Evolutionary conservation across 2,888 invertebrate species (phyloP).

Genomic region (Drosophila kanekoi): DNA sequence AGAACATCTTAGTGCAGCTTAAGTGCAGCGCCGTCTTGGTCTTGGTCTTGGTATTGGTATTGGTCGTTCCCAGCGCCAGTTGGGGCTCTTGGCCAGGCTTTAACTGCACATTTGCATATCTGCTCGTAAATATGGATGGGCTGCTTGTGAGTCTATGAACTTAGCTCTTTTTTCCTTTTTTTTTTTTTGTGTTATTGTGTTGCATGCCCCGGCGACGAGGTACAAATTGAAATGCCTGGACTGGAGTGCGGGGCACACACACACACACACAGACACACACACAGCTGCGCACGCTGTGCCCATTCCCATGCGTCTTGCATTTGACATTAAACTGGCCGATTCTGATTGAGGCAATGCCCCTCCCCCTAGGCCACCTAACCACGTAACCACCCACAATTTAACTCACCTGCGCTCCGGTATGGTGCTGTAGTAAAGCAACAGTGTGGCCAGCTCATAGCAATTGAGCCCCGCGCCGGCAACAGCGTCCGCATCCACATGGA

Average conservation of each 20-base stretch:
- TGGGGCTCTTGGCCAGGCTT: slow-evolving; percentile 56
- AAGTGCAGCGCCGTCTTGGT: slow-evolving; percentile 60
- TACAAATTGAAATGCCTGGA: slow-evolving; percentile 73
- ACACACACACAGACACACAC: background rate
- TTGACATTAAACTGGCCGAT: slow-evolving; percentile 80
- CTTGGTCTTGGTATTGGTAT: background rate
- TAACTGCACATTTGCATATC: slow-evolving; percentile 79
- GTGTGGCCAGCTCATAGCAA: slow-evolving; percentile 89
- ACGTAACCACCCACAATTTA: background rate
- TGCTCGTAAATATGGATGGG: slow-evolving; percentile 79
- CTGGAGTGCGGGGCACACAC: slow-evolving; percentile 20
- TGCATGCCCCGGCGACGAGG: slow-evolving; percentile 12
- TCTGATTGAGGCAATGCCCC: slow-evolving; percentile 63
- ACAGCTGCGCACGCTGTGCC: slow-evolving; percentile 59
- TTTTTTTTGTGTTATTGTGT: background rate
- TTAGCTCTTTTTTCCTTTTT: slow-evolving; percentile 9
- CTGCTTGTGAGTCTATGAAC: slow-evolving; percentile 64
- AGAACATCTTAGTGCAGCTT: slow-evolving; percentile 71
- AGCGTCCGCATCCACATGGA: slow-evolving; percentile 88
- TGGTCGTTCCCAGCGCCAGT: slow-evolving; percentile 21
- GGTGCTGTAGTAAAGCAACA: slow-evolving; percentile 90
- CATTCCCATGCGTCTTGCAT: slow-evolving; percentile 77
- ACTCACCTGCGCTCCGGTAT: slow-evolving; percentile 88
- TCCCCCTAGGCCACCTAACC: slow-evolving; percentile 8
- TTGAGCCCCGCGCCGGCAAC: slow-evolving; percentile 87